Evolutionary conservation across 2,113 vertebrate species (phyloP), one percentile per base, ranked within the genome.

Genomic region (Dicerorhinus sumatrensis): DNA sequence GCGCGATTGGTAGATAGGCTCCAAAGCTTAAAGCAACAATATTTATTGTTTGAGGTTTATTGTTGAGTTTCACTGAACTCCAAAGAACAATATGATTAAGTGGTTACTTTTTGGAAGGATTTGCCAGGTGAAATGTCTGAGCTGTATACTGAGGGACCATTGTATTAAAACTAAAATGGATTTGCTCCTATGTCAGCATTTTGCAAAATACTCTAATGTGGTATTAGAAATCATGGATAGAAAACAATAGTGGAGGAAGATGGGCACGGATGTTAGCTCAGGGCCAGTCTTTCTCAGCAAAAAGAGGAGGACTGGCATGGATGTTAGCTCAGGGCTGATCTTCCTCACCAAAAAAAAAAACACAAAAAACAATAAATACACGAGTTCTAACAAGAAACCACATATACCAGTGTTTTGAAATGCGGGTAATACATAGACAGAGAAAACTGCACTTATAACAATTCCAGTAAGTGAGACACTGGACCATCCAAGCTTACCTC

Each of bases 91-190:
- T 8, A 58, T 21, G 33, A 69, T 69, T 82, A 75, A 76, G 12
- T 94, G 60, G n/a, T 86, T 95, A 70, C 33, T 90, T 95, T 75
- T 48, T 8, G 60, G 58, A 93, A 90, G 42, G 63, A 83, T 42
- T 86, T 93, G 84, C 39, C 51, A 88, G 79, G 42, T 86, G 48
- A 89, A 95, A 87, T 62, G 20, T 80, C 87, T 90, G 51, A 94
- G n/a, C 17, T 70, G 62, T 36, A 60, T 69, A 60, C 36, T 76
- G 58, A 96, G 42, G 81, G 93, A 94, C 2, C 51, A 70, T 12
- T 58, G 21, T 58, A 92, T 82, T 90, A 69, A 82, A 82, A 96
- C 58, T 14, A 65, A 94, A 87, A 90, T 76, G 36, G 21, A 13
- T 70, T 85, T 90, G 51, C 25, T 56, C 16, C n/a, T 76, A 46